Evolutionary conservation across 2,888 invertebrate species (phyloP).

Genomic region (Erebia ligea): DNA sequence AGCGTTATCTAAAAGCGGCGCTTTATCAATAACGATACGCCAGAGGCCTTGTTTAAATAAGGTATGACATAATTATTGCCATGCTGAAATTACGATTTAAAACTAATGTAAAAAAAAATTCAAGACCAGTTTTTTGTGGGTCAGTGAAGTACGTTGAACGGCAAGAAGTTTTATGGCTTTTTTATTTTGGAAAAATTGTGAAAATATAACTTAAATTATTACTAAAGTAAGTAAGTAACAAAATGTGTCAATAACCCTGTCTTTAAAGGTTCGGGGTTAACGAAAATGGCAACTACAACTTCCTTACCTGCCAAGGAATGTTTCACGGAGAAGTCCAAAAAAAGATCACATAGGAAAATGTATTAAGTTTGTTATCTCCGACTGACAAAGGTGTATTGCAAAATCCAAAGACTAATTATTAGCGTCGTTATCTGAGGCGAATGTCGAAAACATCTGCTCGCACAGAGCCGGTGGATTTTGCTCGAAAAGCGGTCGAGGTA

Average conservation of each 20-base stretch:
- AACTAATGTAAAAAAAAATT: constrained; percentile 9
- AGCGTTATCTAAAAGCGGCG: constrained; percentile 37
- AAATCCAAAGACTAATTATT: constrained; percentile 32
- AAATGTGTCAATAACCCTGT: neutral
- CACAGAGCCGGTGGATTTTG: constrained; percentile 10
- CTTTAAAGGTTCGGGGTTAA: neutral
- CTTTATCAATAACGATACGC: constrained; percentile 40
- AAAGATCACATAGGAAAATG: neutral
- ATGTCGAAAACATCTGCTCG: constrained; percentile 39
- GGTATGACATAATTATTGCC: constrained; percentile 35
- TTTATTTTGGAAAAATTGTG: neutral
- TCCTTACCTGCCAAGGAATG: neutral
- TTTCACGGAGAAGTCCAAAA: neutral
- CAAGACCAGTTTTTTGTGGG: constrained; percentile 28
- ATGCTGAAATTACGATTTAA: constrained; percentile 21
- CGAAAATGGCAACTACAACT: neutral
- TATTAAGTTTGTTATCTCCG: constrained; percentile 7
- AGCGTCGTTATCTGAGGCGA: constrained; percentile 52
- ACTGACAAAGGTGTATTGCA: constrained; percentile 28
- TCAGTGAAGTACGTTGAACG: constrained; percentile 21
- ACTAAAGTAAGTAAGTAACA: neutral
- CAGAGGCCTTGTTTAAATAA: constrained; percentile 33
- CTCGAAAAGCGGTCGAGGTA: constrained; percentile 36
- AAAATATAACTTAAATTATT: neutral
- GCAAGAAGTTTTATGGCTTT: constrained; percentile 14